Evolutionary conservation across 1,140 invertebrate species (phyloP).

Genomic region (Orius laevigatus): DNA sequence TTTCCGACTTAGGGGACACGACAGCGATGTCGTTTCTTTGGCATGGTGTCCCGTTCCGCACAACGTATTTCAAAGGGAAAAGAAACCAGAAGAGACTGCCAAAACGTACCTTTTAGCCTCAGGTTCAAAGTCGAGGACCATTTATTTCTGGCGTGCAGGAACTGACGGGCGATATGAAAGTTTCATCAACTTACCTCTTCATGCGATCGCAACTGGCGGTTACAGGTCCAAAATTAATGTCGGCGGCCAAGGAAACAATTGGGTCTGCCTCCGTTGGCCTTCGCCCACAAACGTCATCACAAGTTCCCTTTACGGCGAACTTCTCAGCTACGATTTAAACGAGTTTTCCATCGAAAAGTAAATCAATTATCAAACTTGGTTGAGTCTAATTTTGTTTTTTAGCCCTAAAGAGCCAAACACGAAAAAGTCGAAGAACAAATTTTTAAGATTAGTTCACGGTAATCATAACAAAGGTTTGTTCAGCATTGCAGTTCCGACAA

Average conservation of each 20-base stretch:
- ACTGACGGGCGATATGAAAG: constrained; percentile 34
- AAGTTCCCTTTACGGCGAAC: constrained; percentile 33
- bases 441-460: constrained; percentile 29
- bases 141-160: constrained; percentile 38
- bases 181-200: constrained; percentile 24
- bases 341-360: background rate
- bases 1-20: constrained; percentile 50
- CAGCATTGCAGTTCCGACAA: constrained; percentile 27
- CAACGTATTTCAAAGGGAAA: constrained; percentile 29
- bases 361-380: too few species aligned
- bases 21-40: constrained; percentile 48
- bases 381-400: constrained; percentile 2
- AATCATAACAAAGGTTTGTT: constrained; percentile 34
- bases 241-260: constrained; percentile 22
- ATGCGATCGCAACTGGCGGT: constrained; percentile 12
- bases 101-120: constrained; percentile 35
- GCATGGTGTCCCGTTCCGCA: constrained; percentile 51
- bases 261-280: constrained; percentile 38
- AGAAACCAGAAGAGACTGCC: constrained; percentile 9
- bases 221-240: constrained; percentile 7
- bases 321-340: constrained; percentile 32
- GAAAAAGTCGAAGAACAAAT: constrained; percentile 21
- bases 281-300: constrained; percentile 30
- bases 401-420: background rate
- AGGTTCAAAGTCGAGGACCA: constrained; percentile 31